These are phyloP conservation scores for Platycercus adscitus DNA, from an alignment of 2,113 vertebrate species.

Conservation along the genomic window DNA sequence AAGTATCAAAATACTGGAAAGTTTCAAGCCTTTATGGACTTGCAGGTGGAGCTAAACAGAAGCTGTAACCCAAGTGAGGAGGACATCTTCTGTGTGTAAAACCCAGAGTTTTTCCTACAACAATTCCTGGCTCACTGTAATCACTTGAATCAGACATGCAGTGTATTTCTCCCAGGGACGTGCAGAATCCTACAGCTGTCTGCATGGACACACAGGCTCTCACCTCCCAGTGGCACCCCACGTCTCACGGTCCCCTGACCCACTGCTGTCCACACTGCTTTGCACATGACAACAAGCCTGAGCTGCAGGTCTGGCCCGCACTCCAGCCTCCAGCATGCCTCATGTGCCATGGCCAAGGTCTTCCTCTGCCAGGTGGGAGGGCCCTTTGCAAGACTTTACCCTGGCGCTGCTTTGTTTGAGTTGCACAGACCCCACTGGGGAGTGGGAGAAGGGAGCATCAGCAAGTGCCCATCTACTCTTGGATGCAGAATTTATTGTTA, in stretches of 20 bases:
- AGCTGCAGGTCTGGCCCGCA: background rate
- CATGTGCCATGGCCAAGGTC: background rate
- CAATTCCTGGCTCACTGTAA: background rate
- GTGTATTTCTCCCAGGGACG: background rate
- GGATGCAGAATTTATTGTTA: background rate
- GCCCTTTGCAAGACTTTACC: background rate
- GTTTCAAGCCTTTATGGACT: background rate
- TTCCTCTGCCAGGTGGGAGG: background rate
- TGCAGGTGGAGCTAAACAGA: background rate
- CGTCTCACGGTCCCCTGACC: background rate
- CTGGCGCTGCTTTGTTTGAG: background rate
- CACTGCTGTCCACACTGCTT: background rate
- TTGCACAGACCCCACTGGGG: fast-evolving
- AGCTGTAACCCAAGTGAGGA: background rate
- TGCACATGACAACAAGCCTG: background rate
- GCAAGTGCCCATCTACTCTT: background rate
- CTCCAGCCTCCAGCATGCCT: background rate
- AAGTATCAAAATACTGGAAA: background rate
- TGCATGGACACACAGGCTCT: background rate
- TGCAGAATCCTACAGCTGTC: background rate
- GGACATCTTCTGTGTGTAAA: background rate
- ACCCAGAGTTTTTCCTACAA: background rate
- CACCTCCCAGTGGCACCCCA: background rate
- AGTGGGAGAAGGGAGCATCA: background rate
- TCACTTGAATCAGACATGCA: background rate